phyloP scores from a whole-genome alignment of 2,113 vertebrate species.

The cat (Felis catus) region F.catus_Fca126_mat1.0 CM031416.1:82115001-82115500 shows the following conservation, averaged over 20 bases:
- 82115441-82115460: neutral
- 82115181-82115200: too few relatives aligned
- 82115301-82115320: neutral
- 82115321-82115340: neutral
- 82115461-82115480: neutral
- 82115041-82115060: too few relatives aligned
- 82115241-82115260: neutral
- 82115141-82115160: too few relatives aligned
- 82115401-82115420: neutral
- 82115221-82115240: neutral
- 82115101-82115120: too few relatives aligned
- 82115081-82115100: too few relatives aligned
- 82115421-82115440: neutral
- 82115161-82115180: too few relatives aligned
- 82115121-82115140: too few relatives aligned
- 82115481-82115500: neutral
- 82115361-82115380: fast-evolving
- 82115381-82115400: neutral
- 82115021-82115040: too few relatives aligned
- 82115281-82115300: neutral
- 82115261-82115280: neutral
- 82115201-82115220: too few relatives aligned
- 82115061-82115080: too few relatives aligned
- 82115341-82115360: neutral
- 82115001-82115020: too few relatives aligned